Conservation (phyloP, 1,140 invertebrate genomes). For the Alviniconcha marisindica region DNA sequence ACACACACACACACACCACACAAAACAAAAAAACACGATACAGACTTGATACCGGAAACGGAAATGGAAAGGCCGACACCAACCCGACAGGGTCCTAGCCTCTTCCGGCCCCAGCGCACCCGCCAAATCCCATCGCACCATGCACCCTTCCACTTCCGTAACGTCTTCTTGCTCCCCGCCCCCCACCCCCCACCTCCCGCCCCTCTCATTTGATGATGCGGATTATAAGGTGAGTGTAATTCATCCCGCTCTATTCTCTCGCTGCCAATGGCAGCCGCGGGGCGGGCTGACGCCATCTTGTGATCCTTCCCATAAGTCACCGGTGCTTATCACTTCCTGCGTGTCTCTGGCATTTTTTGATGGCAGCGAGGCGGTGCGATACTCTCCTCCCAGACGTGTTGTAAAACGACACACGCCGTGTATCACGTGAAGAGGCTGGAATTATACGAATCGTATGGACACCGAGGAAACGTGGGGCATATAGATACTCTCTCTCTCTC, state of each 20-base stretch:
- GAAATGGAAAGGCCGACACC: too few species aligned
- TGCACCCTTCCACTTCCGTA: too few species aligned
- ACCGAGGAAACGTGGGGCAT: neutral
- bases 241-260: neutral
- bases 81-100: too few species aligned
- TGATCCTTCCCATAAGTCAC: slow-evolving; percentile 24
- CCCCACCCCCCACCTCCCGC: too few species aligned
- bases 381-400: neutral
- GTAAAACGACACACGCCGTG: slow-evolving; percentile 6
- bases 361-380: neutral
- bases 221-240: slow-evolving; percentile 5
- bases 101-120: too few species aligned
- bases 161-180: too few species aligned
- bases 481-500: neutral
- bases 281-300: slow-evolving; percentile 17
- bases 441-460: neutral
- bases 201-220: neutral
- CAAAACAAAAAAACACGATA: too few species aligned
- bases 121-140: too few species aligned
- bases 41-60: too few species aligned
- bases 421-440: neutral
- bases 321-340: slow-evolving; percentile 3
- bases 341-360: slow-evolving; percentile 17
- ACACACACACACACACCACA: too few species aligned
- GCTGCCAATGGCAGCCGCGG: neutral